A percentile compares a stretch with the other conserved stretches of the same genome.
These are phyloP conservation scores for Marmota monax DNA, from an alignment of 2,113 vertebrate genomes.

Conservation along the genomic window DNA sequence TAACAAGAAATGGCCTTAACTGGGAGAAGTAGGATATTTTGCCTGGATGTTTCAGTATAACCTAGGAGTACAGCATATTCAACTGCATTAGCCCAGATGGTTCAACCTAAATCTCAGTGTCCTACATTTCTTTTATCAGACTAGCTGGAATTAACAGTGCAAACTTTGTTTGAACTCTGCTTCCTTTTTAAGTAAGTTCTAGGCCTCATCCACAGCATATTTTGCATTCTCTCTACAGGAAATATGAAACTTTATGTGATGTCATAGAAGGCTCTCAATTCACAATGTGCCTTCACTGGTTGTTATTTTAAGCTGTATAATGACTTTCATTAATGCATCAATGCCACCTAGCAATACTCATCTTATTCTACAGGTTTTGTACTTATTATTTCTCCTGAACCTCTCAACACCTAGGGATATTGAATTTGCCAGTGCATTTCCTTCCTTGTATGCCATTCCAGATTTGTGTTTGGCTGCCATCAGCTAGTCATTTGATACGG, in stretches of 20 bases:
- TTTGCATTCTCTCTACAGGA: neutral
- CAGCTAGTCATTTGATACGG: neutral
- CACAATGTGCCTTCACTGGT: neutral
- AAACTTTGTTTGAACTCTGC: slow-evolving; percentile 16
- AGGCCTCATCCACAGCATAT: neutral
- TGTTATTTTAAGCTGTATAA: neutral
- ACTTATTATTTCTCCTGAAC: neutral
- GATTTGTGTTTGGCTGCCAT: neutral
- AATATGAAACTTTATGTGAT: neutral
- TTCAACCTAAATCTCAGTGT: neutral
- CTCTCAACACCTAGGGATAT: neutral
- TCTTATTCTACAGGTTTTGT: neutral
- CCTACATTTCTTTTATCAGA: neutral
- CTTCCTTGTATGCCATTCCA: neutral
- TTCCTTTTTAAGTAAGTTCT: slow-evolving; percentile 20
- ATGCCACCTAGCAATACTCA: too few species aligned
- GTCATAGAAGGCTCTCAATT: neutral
- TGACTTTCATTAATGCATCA: neutral
- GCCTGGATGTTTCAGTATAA: neutral
- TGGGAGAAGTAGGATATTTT: neutral
- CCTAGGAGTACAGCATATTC: neutral
- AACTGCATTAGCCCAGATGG: neutral
- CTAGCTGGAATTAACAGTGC: neutral
- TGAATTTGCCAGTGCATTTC: neutral
- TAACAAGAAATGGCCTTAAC: neutral